These are phyloP conservation scores for Drosophila orosa DNA, from an alignment of 1,140 invertebrate genomes.

Conservation along the genomic window DNA sequence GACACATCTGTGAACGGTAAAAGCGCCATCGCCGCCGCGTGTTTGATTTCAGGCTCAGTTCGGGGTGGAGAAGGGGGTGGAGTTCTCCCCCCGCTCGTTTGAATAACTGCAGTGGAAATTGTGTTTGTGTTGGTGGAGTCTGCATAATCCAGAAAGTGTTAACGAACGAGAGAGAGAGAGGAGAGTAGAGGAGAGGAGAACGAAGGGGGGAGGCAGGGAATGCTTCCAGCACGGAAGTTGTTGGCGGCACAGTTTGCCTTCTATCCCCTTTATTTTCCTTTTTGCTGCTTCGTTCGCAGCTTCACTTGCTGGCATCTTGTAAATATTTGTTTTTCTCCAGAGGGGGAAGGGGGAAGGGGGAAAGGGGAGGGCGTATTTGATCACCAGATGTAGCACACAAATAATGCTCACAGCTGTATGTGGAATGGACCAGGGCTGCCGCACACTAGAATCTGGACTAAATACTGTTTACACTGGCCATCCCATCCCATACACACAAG, in stretches of 20 bases:
- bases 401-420: constrained; percentile 53
- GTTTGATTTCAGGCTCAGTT: constrained; percentile 11
- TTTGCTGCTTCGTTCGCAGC: constrained; percentile 30
- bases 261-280: constrained; percentile 20
- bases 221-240: constrained; percentile 61
- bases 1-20: constrained; percentile 48
- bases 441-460: constrained; percentile 20
- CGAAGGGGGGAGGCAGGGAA: neutral
- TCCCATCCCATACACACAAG: neutral
- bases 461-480: constrained; percentile 24
- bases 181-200: neutral
- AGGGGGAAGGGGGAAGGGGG: constrained; percentile 1
- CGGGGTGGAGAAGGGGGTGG: neutral
- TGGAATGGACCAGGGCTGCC: constrained; percentile 29
- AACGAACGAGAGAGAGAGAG: constrained; percentile 33
- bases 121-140: constrained; percentile 31
- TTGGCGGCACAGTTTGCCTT: constrained; percentile 67
- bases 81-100: constrained; percentile 1
- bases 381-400: constrained; percentile 68
- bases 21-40: constrained; percentile 31
- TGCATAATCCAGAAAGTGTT: constrained; percentile 67
- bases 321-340: constrained; percentile 61
- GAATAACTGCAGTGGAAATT: constrained; percentile 22
- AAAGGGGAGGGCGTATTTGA: constrained; percentile 55
- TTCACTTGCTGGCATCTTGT: constrained; percentile 49